These are phyloP conservation scores for Trichogramma pretiosum DNA, from an alignment of 1,140 invertebrate genomes.

Conservation along the genomic window DNA sequence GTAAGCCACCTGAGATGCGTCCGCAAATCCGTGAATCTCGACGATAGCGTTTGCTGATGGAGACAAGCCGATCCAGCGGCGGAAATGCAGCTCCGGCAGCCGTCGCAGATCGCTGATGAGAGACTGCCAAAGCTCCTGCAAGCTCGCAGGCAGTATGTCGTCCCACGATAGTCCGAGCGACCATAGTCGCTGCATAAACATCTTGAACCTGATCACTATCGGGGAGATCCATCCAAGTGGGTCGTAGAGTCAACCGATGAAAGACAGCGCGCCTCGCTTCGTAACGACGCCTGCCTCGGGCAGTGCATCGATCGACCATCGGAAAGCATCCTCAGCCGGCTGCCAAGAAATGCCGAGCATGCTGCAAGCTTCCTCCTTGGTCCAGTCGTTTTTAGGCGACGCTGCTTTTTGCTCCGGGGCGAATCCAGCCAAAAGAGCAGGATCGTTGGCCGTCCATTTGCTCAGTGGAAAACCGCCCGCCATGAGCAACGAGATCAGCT, in stretches of 20 bases:
- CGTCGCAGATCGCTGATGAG: not conserved
- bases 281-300: not conserved
- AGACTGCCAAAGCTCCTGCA: not conserved
- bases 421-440: not conserved
- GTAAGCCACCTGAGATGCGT: not conserved
- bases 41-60: not conserved
- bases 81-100: not conserved
- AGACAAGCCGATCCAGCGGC: not conserved
- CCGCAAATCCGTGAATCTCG: not conserved
- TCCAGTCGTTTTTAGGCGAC: not conserved
- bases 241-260: not conserved
- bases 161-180: constrained; percentile 20
- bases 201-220: constrained; percentile 21
- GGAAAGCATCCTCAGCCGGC: not conserved
- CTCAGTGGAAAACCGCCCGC: not conserved
- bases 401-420: not conserved
- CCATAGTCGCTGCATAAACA: constrained; percentile 26
- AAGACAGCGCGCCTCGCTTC: not conserved
- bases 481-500: not conserved
- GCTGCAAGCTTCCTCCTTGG: not conserved
- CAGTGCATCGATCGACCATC: not conserved
- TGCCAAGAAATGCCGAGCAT: not conserved
- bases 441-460: not conserved
- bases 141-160: constrained; percentile 20
- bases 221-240: constrained; percentile 7